Conservation (phyloP, 1,140 invertebrate genomes). For the Drosophila neocordata region DNA sequence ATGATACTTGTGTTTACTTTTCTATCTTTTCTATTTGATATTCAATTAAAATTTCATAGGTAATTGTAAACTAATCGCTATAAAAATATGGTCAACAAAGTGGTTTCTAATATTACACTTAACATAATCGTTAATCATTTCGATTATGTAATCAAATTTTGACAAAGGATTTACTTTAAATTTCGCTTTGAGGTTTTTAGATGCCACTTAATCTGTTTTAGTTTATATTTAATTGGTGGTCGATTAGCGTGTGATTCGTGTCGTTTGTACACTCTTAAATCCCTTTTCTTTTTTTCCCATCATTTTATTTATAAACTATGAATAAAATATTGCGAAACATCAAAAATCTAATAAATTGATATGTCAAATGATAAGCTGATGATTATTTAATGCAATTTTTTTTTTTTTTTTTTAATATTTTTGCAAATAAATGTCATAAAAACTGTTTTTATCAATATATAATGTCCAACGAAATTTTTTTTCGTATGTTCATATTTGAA, state of each 20-base stretch:
- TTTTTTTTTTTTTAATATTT: neutral
- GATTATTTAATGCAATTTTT: neutral
- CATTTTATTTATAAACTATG: neutral
- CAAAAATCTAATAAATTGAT: neutral
- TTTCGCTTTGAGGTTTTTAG: neutral
- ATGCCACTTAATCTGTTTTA: neutral
- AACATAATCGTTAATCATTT: neutral
- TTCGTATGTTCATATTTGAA: neutral
- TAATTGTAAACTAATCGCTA: too few relatives aligned
- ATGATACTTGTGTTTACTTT: too few relatives aligned
- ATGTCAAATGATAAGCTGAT: neutral
- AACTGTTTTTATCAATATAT: neutral
- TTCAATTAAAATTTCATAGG: too few relatives aligned
- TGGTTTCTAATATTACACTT: neutral
- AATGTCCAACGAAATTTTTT: neutral
- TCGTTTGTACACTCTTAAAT: neutral
- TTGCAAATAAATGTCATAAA: neutral
- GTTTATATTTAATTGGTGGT: neutral
- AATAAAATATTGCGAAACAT: neutral
- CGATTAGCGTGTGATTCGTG: neutral
- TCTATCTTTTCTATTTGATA: too few relatives aligned
- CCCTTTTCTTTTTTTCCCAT: neutral
- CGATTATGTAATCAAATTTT: neutral
- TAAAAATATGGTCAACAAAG: too few relatives aligned
- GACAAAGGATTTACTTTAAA: neutral